Evolutionary conservation across 1,140 invertebrate genomes (phyloP).

Genomic region (Calycopis cecrops): DNA sequence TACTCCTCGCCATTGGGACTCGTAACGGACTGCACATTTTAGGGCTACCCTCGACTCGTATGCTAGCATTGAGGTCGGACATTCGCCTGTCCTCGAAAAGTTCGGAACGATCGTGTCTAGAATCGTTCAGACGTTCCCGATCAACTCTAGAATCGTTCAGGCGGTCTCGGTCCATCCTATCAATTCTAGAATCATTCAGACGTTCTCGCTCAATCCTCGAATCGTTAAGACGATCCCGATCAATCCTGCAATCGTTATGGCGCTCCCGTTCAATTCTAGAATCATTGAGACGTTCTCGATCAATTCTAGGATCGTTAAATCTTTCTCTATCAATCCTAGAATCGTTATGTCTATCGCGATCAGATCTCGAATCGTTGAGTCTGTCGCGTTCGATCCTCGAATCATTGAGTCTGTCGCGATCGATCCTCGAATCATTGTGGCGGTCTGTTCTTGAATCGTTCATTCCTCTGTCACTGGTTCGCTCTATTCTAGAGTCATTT

Average conservation of each 20-base stretch:
- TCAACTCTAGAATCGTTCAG: slow-evolving; percentile 34
- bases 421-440: slow-evolving; percentile 31
- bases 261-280: slow-evolving; percentile 20
- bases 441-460: slow-evolving; percentile 32
- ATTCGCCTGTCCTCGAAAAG: slow-evolving; percentile 44
- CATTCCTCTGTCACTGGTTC: slow-evolving; percentile 24
- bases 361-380: slow-evolving; percentile 33
- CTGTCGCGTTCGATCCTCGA: slow-evolving; percentile 26
- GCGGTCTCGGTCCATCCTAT: slow-evolving; percentile 25
- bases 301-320: slow-evolving; percentile 31
- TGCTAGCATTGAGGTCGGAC: slow-evolving; percentile 54
- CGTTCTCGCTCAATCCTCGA: slow-evolving; percentile 32
- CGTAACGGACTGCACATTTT: slow-evolving; percentile 51
- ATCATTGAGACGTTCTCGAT: slow-evolving; percentile 28
- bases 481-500: slow-evolving; percentile 32
- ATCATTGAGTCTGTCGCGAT: slow-evolving; percentile 30
- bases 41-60: slow-evolving; percentile 54
- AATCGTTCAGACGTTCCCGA: slow-evolving; percentile 22
- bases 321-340: slow-evolving; percentile 30
- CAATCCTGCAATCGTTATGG: slow-evolving; percentile 30
- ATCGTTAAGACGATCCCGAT: slow-evolving; percentile 26
- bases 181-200: slow-evolving; percentile 29
- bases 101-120: slow-evolving; percentile 30
- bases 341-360: slow-evolving; percentile 31
- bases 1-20: slow-evolving; percentile 34